phyloP scores from a whole-genome alignment of 2,113 vertebrate species.

The Macroglossus sobrinus region DNA sequence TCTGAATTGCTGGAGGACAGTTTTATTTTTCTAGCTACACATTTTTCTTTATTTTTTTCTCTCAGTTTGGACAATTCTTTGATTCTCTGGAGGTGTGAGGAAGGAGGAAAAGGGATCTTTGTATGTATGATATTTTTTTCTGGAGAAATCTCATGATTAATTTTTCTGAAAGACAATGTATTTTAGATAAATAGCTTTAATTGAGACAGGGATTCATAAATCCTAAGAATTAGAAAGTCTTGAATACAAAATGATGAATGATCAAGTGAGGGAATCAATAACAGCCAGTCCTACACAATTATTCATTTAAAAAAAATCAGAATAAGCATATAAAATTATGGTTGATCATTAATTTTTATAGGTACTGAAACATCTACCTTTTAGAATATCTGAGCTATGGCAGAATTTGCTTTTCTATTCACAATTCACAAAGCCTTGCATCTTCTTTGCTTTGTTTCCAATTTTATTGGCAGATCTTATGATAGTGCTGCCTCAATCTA shows the following conservation, averaged over 20 bases:
- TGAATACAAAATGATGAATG: neutral
- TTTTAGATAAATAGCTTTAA: neutral
- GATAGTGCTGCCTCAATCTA: neutral
- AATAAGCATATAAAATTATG: neutral
- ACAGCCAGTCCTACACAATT: neutral
- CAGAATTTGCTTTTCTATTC: neutral
- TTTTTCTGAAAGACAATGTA: neutral
- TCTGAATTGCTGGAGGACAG: neutral
- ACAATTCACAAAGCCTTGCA: neutral
- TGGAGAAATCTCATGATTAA: neutral
- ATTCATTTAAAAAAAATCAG: neutral
- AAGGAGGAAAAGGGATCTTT: neutral
- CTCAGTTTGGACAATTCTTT: neutral
- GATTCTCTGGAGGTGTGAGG: neutral
- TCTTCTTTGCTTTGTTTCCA: neutral
- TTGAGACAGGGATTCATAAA: neutral
- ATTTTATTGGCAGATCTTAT: neutral
- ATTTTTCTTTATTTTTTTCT: neutral
- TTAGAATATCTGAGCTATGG: neutral
- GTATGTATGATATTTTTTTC: neutral
- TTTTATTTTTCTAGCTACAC: neutral
- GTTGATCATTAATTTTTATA: neutral
- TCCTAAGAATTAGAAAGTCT: constrained; percentile 18
- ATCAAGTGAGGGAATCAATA: neutral
- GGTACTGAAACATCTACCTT: neutral